Conservation (phyloP, 2,113 vertebrate species). For the Kryptolebias marmoratus region DNA sequence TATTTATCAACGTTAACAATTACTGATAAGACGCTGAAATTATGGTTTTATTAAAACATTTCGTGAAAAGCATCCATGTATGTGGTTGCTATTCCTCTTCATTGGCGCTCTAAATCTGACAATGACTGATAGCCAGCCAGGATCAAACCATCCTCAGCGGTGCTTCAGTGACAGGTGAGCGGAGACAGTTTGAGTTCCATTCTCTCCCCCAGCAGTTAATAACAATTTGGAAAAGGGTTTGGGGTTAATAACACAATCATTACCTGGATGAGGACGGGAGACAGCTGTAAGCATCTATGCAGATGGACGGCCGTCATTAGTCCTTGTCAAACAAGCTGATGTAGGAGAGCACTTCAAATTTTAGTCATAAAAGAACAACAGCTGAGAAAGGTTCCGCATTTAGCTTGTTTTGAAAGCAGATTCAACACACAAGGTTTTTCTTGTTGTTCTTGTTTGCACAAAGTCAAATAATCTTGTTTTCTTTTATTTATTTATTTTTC, state of each 20-base stretch:
- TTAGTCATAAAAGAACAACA: conserved; percentile 47
- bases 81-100: conserved; percentile 18
- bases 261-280: conserved; percentile 73
- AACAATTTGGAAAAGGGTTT: conserved; percentile 76
- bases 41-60: conserved; percentile 24
- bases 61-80: conserved; percentile 5
- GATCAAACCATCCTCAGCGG: conserved; percentile 64
- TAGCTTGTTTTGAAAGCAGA: conserved; percentile 40
- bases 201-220: conserved; percentile 75
- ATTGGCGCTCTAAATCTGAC: conserved; percentile 52
- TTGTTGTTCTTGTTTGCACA: conserved; percentile 27
- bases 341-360: conserved; percentile 64
- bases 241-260: conserved; percentile 83
- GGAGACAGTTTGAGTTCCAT: conserved; percentile 76
- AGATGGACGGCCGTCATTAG: conserved; percentile 76
- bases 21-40: neutral
- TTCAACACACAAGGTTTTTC: conserved; percentile 17
- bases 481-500: conserved; percentile 14
- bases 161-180: conserved; percentile 70
- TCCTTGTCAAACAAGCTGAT: conserved; percentile 72
- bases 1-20: too few species aligned
- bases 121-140: conserved; percentile 71
- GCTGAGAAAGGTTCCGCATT: conserved; percentile 47
- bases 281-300: conserved; percentile 80
- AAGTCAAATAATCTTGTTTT: conserved; percentile 35